A percentile compares a stretch with the other conserved stretches of the same genome.
Evolutionary conservation across 2,888 invertebrate species (phyloP).

Genomic region (Hoplodrina blanda): DNA sequence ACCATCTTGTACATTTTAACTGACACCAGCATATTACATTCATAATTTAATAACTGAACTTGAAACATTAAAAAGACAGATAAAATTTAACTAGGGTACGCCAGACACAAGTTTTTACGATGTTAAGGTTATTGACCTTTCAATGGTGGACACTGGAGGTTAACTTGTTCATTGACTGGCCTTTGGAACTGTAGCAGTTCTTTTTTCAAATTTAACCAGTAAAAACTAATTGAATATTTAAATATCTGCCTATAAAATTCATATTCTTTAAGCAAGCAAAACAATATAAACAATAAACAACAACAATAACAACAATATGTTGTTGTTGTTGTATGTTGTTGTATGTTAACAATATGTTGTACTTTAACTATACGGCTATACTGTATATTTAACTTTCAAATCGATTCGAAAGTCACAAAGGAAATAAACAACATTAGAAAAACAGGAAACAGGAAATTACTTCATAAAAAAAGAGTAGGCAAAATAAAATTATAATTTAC

Average conservation of each 20-base stretch:
- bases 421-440: conserved; percentile 12
- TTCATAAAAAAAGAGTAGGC: conserved; percentile 20
- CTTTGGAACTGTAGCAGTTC: background rate
- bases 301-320: too few relatives aligned
- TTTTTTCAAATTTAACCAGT: background rate
- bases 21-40: conserved; percentile 12
- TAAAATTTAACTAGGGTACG: conserved; percentile 44
- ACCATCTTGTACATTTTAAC: conserved; percentile 17
- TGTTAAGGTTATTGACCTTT: conserved; percentile 18
- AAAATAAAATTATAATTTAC: conserved; percentile 41
- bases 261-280: too few relatives aligned
- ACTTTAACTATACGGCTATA: too few relatives aligned
- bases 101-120: conserved; percentile 47
- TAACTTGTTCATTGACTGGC: conserved; percentile 33
- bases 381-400: background rate
- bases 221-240: too few relatives aligned
- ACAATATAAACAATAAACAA: too few relatives aligned
- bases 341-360: too few relatives aligned
- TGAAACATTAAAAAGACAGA: conserved; percentile 42
- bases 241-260: too few relatives aligned
- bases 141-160: conserved; percentile 9
- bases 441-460: conserved; percentile 46
- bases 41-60: conserved; percentile 42
- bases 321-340: too few relatives aligned
- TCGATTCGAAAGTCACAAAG: conserved; percentile 2